Conservation (phyloP, 2,113 vertebrate genomes). For the Axis porcinus region DNA sequence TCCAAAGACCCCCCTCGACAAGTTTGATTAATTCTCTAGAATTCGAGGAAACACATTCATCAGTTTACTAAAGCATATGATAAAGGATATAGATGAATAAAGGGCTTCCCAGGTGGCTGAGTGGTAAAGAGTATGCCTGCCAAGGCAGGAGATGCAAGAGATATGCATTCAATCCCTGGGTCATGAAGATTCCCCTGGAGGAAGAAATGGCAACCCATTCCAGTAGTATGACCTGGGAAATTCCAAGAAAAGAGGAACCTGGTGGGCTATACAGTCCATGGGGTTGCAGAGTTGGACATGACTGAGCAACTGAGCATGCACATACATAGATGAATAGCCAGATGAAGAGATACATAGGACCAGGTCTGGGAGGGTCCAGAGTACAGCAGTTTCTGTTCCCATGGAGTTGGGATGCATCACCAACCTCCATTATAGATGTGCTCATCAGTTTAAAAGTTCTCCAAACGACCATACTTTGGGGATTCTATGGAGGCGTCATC, state of each 20-base stretch:
- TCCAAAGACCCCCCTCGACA: background rate
- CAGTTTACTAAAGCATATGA: background rate
- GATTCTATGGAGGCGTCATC: background rate
- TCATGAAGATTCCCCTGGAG: background rate
- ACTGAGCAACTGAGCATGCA: background rate
- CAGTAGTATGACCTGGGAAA: background rate
- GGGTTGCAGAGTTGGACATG: background rate
- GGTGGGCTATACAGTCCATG: background rate
- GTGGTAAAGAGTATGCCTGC: background rate
- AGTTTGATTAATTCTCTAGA: background rate
- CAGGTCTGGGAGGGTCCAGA: background rate
- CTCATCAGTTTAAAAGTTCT: background rate
- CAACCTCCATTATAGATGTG: background rate
- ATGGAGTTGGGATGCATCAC: background rate
- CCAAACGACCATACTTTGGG: background rate
- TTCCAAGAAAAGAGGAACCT: background rate
- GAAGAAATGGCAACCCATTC: background rate
- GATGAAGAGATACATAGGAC: background rate
- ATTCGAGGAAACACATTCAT: background rate
- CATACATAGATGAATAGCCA: background rate
- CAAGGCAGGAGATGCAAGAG: background rate
- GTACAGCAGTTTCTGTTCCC: background rate
- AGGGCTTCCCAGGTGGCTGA: background rate
- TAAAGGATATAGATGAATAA: background rate
- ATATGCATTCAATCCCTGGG: background rate